phyloP scores from a whole-genome alignment of 2,797 vertebrate genomes.

The Sebastes hubbsi region DNA sequence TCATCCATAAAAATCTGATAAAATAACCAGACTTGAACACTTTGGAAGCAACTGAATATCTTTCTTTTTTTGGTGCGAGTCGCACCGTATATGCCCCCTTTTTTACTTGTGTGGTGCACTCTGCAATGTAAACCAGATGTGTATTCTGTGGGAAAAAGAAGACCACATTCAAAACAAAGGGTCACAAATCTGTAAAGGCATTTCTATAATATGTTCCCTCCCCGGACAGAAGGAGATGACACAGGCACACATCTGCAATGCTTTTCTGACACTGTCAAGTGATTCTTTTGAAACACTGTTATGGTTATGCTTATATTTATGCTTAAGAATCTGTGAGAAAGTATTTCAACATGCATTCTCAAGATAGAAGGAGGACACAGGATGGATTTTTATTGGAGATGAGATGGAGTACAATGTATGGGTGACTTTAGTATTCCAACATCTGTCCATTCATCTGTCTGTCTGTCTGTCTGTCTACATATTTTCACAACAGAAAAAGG shows the following conservation, averaged over 20 bases:
- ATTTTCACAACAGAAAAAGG: background rate
- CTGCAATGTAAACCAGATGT: constrained; percentile 66
- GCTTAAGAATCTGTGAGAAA: constrained; percentile 70
- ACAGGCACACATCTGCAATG: constrained; percentile 58
- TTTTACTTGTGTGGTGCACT: constrained; percentile 17
- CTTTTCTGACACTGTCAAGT: constrained; percentile 70
- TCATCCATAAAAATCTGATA: constrained; percentile 62
- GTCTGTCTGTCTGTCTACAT: background rate
- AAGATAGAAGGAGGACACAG: constrained; percentile 17
- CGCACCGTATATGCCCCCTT: background rate
- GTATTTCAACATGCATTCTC: constrained; percentile 58
- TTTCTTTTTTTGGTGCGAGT: constrained; percentile 50
- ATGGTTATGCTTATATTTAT: constrained; percentile 62
- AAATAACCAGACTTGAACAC: constrained; percentile 64
- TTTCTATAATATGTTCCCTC: constrained; percentile 56
- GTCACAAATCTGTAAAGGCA: constrained; percentile 55
- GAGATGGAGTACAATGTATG: background rate
- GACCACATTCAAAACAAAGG: constrained; percentile 59
- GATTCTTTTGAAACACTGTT: constrained; percentile 71
- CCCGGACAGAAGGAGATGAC: constrained; percentile 52
- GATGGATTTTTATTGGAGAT: background rate
- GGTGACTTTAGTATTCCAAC: background rate
- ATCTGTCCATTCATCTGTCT: background rate
- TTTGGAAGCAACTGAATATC: constrained; percentile 46
- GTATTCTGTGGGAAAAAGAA: constrained; percentile 61